These are phyloP conservation scores for Celastrina argiolus DNA, from an alignment of 2,888 invertebrate genomes.

Conservation along the genomic window DNA sequence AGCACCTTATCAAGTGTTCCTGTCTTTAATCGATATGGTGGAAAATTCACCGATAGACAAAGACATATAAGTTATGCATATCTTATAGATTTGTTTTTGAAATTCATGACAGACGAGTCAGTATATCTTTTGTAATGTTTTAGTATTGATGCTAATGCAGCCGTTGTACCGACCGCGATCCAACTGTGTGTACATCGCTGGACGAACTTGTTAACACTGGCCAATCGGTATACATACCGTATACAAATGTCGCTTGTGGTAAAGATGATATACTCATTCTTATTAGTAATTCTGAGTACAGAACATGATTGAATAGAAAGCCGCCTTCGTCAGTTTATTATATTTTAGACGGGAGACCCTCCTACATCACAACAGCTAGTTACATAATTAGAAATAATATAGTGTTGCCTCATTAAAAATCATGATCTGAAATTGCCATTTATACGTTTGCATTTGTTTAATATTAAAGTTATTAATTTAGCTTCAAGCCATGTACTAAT, in stretches of 20 bases:
- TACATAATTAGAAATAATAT: background rate
- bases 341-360: background rate
- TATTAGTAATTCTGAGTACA: no score
- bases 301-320: background rate
- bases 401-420: constrained; percentile 23
- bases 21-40: no score
- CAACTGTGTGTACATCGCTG: background rate
- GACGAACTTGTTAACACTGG: background rate
- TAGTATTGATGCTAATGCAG: background rate
- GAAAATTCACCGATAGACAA: no score
- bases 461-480: constrained; percentile 9
- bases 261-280: background rate
- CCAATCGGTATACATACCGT: background rate
- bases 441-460: constrained; percentile 24
- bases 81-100: constrained; percentile 27
- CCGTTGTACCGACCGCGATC: background rate
- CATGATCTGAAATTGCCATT: constrained; percentile 27
- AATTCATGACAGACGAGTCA: constrained; percentile 22
- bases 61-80: no score
- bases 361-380: constrained; percentile 27
- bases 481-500: constrained; percentile 24
- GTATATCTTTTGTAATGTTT: constrained; percentile 5
- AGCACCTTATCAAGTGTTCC: no score
- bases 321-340: background rate
- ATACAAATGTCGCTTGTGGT: background rate